These are phyloP conservation scores for Stramonita haemastoma DNA, from an alignment of 2,888 invertebrate genomes.

Conservation along the genomic window DNA sequence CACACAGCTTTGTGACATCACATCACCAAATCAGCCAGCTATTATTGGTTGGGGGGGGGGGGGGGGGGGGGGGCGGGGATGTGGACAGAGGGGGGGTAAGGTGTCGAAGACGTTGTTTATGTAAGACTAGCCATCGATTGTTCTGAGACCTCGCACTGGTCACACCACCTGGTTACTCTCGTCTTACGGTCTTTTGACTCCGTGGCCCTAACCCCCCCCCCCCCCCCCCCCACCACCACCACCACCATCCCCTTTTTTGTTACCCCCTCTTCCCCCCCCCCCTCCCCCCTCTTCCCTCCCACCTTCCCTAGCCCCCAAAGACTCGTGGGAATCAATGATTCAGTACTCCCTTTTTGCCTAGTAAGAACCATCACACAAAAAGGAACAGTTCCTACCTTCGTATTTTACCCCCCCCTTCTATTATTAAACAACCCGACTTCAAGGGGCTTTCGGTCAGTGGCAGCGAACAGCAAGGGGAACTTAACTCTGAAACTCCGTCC, in stretches of 20 bases:
- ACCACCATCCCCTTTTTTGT: too few relatives aligned
- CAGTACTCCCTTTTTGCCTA: not conserved
- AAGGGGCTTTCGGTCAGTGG: not conserved
- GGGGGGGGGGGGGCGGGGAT: too few relatives aligned
- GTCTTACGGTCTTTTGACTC: too few relatives aligned
- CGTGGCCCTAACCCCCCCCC: not conserved
- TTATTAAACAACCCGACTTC: constrained; percentile 6
- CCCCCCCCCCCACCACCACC: not conserved
- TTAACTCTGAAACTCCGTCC: too few relatives aligned
- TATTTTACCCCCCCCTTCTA: not conserved
- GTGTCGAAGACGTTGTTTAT: not conserved
- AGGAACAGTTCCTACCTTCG: not conserved
- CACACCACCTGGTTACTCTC: too few relatives aligned
- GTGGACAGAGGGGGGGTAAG: not conserved
- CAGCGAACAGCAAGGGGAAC: not conserved
- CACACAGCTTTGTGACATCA: not conserved
- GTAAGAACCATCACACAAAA: not conserved
- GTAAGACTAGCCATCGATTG: not conserved
- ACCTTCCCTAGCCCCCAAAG: not conserved
- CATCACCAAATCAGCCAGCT: not conserved
- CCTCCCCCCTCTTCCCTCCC: not conserved
- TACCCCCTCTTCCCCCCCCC: not conserved
- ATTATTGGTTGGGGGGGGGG: not conserved
- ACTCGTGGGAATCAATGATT: not conserved
- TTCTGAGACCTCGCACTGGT: too few relatives aligned